Evolutionary conservation across 2,113 vertebrate species (phyloP), one percentile per base, ranked within the genome.

Genomic region (Oryzias celebensis): DNA sequence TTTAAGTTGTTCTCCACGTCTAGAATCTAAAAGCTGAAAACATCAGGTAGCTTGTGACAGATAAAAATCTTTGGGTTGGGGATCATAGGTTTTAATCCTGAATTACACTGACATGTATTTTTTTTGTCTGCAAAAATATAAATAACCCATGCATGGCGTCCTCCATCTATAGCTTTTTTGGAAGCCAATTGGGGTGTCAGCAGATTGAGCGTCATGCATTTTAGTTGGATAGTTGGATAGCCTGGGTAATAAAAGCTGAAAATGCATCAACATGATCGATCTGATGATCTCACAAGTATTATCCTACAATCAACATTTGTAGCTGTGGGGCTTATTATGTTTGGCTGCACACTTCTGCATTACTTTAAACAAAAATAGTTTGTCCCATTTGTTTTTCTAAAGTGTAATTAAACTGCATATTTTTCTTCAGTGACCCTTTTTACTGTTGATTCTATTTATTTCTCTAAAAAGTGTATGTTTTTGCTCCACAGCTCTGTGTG

Each of bases 401-500:
- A 18, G 46, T 28, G 14, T 7, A 26, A 16, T 36, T 8, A 36
- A 12, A 8, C 36, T 10, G 26, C 26, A 3, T 28, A 5, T 36
- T 36, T 8, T 36, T 36, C 36, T 36, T 12, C 36, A 2, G 36
- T 47, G 18, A 47, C 7, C 14, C 45, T 18, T 17, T 47, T 10
- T 48, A 2, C n/a, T 10, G 8, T 18, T 18, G 12, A 12, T 20
- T 18, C 1, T 18, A 20, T 12, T 4, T 17, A n/a, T 5, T n/a
- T n/a, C 45, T 8, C 45, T 47, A 18, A 47, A n/a, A 48, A 18
- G 1, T 48, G 15, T 18, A 2, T 48, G 17, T 48, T 54, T 31
- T 62, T 42, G 73, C 41, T 70, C 47, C 44, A 71, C 18, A 66
- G 18, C 23, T 58, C 12, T 54, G 52, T 66, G 95, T 47, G 95